phyloP scores from a whole-genome alignment of 1,140 invertebrate genomes.

The Druon quercuslanigerum region DNA sequence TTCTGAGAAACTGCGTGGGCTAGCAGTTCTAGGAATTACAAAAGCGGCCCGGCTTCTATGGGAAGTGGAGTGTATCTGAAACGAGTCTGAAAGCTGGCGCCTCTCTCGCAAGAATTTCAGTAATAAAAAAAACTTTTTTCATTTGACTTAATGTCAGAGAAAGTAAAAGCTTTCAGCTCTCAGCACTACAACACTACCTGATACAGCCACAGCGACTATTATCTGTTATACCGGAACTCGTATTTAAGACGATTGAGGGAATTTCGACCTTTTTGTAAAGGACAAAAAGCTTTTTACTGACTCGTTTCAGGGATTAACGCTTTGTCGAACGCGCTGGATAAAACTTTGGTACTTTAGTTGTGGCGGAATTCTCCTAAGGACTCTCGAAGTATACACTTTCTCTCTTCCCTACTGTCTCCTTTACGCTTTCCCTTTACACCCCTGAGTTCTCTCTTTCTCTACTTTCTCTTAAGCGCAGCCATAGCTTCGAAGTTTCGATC shows the following conservation, averaged over 20 bases:
- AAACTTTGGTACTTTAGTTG: constrained; percentile 55
- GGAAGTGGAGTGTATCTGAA: neutral
- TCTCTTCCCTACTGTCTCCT: constrained; percentile 33
- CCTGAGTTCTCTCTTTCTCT: constrained; percentile 35
- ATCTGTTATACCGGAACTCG: constrained; percentile 36
- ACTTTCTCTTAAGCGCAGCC: neutral
- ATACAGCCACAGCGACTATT: constrained; percentile 36
- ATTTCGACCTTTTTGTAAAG: constrained; percentile 49
- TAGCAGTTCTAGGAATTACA: too few relatives aligned
- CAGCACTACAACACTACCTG: neutral
- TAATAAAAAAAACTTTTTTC: constrained; percentile 34
- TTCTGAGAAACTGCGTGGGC: too few relatives aligned
- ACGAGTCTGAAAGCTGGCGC: neutral
- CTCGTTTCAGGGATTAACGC: constrained; percentile 63
- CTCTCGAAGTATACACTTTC: constrained; percentile 44
- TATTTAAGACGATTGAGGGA: constrained; percentile 43
- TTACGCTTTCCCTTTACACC: constrained; percentile 32
- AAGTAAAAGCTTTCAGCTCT: constrained; percentile 35
- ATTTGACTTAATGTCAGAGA: constrained; percentile 39
- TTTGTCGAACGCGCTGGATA: constrained; percentile 55
- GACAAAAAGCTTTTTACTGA: constrained; percentile 63
- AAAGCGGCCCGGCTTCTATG: too few relatives aligned
- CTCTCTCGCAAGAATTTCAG: constrained; percentile 7
- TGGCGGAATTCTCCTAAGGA: constrained; percentile 57
- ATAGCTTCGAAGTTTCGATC: constrained; percentile 54